Percentiles rank a stretch among this genome's conserved stretches.
These are phyloP conservation scores for Folsomia candida DNA, from an alignment of 2,888 invertebrate species.

Conservation along the genomic window DNA sequence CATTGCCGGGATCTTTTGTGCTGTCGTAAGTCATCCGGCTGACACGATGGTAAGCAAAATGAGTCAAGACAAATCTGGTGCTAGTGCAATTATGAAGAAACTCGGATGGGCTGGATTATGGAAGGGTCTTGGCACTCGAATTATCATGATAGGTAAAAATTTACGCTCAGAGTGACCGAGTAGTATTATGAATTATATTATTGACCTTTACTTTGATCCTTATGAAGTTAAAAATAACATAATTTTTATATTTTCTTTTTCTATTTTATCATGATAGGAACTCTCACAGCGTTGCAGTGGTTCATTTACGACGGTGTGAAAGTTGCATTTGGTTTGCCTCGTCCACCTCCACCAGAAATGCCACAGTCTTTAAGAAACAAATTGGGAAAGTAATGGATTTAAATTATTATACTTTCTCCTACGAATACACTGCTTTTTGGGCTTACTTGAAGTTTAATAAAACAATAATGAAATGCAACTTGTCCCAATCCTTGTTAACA, in stretches of 20 bases:
- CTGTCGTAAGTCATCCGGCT: conserved; percentile 95
- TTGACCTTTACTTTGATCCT: too few relatives aligned
- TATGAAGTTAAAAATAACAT: too few relatives aligned
- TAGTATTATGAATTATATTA: too few relatives aligned
- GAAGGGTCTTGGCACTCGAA: conserved; percentile 79
- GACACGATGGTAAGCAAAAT: conserved; percentile 95
- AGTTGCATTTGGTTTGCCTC: conserved; percentile 78
- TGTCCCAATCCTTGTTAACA: too few relatives aligned
- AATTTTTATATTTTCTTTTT: too few relatives aligned
- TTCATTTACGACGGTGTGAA: conserved; percentile 88
- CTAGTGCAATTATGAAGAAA: conserved; percentile 68
- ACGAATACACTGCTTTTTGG: too few relatives aligned
- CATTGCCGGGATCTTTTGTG: conserved; percentile 98
- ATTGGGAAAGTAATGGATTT: conserved; percentile 51
- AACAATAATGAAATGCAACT: too few relatives aligned
- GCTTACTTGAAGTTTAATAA: too few relatives aligned
- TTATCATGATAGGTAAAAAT: conserved; percentile 72
- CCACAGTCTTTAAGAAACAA: conserved; percentile 83
- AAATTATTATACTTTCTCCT: too few relatives aligned
- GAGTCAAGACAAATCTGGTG: conserved; percentile 62
- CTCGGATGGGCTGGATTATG: conserved; percentile 74
- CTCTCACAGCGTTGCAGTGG: conserved; percentile 88
- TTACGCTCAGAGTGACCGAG: too few relatives aligned
- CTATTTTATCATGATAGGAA: too few relatives aligned
- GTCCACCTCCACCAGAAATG: conserved; percentile 95